Conservation (phyloP, 2,888 invertebrate genomes). For the Brachyopa scutellaris region DNA sequence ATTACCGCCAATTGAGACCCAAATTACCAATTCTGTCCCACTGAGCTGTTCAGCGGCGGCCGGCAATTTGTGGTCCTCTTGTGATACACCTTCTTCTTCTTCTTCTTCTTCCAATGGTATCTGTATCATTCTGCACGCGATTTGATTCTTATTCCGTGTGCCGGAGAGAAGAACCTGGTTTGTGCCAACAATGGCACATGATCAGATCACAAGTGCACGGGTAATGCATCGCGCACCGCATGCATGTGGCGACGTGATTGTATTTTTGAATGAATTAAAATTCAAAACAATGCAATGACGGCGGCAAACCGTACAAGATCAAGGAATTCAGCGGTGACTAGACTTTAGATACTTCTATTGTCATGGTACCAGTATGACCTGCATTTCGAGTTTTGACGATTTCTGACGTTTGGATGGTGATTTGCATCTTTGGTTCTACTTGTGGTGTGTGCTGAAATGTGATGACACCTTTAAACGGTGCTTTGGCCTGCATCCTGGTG, state of each 20-base stretch:
- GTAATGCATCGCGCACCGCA: conserved; percentile 19
- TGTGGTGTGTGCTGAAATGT: conserved; percentile 37
- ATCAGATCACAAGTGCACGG: conserved; percentile 65
- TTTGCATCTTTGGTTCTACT: conserved; percentile 54
- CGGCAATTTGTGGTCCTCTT: conserved; percentile 67
- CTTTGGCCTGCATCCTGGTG: conserved; percentile 60
- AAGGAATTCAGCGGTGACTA: conserved; percentile 57
- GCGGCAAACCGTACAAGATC: conserved; percentile 44
- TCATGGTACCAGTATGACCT: conserved; percentile 56
- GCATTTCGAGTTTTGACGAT: conserved; percentile 56
- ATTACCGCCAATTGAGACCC: conserved; percentile 70
- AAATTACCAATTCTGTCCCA: conserved; percentile 73
- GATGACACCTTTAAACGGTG: conserved; percentile 68
- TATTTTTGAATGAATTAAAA: conserved; percentile 70
- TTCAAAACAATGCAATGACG: conserved; percentile 64
- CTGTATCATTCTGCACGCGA: conserved; percentile 67
- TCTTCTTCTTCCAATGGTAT: too few species aligned
- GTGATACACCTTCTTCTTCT: conserved; percentile 66
- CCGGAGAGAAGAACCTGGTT: conserved; percentile 36
- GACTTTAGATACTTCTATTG: too few species aligned
- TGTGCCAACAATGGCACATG: conserved; percentile 61
- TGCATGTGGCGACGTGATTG: conserved; percentile 65
- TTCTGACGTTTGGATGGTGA: conserved; percentile 65
- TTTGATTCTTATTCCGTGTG: conserved; percentile 52
- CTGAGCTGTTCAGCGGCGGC: conserved; percentile 30